Conservation (phyloP, 2,113 vertebrate species). For the Uria aalge region DNA sequence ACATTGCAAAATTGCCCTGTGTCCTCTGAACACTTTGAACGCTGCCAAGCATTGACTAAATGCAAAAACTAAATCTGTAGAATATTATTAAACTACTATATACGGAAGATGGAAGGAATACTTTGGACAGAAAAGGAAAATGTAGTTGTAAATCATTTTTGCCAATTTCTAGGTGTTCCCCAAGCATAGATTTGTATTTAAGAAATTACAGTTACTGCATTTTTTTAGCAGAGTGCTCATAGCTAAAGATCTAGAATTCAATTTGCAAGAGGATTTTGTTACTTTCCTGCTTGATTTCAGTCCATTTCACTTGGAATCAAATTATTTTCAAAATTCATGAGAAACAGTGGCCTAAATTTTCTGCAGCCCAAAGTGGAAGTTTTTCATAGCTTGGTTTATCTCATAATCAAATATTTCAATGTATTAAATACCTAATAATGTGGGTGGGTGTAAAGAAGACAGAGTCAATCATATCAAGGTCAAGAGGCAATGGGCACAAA, state of each 20-base stretch:
- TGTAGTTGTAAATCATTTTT: background rate
- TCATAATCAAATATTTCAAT: background rate
- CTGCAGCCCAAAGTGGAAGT: background rate
- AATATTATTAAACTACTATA: background rate
- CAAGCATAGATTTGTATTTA: accelerated
- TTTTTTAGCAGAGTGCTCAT: background rate
- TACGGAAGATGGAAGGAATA: background rate
- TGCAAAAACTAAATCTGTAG: background rate
- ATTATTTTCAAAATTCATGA: background rate
- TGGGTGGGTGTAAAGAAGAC: background rate
- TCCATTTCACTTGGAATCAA: background rate
- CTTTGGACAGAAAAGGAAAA: background rate
- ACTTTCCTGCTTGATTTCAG: background rate
- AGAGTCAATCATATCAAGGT: background rate
- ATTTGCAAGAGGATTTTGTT: background rate
- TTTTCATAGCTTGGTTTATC: background rate
- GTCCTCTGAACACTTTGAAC: background rate
- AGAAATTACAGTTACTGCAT: background rate
- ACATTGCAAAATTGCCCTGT: background rate
- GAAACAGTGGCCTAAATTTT: background rate
- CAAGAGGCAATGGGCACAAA: background rate
- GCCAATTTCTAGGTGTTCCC: background rate
- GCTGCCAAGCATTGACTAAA: background rate
- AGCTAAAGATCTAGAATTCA: background rate
- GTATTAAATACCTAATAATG: background rate